A percentile compares a stretch with the other conserved stretches of the same genome.
These are phyloP conservation scores for Sussaba pulchella DNA, from an alignment of 2,888 invertebrate genomes.

Conservation along the genomic window DNA sequence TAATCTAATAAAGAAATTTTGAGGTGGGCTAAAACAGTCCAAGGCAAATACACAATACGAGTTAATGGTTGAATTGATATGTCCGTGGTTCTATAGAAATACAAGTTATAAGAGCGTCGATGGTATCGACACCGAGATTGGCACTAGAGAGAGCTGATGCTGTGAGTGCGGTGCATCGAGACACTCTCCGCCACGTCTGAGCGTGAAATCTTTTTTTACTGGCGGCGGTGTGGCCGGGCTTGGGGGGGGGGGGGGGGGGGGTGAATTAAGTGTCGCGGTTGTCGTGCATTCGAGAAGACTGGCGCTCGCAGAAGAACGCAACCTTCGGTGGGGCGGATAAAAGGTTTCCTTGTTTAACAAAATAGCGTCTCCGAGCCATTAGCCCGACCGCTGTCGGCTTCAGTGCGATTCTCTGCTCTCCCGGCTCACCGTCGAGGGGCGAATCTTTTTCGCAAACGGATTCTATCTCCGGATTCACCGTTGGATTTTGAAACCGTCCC, in stretches of 20 bases:
- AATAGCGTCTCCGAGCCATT: constrained; percentile 83
- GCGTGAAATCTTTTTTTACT: constrained; percentile 67
- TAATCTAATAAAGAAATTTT: constrained; percentile 5
- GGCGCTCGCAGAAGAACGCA: constrained; percentile 64
- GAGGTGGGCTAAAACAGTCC: background rate
- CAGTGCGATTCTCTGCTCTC: constrained; percentile 79
- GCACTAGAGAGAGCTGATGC: constrained; percentile 32
- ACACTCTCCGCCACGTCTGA: constrained; percentile 61
- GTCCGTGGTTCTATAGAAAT: background rate
- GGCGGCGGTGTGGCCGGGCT: too few species aligned
- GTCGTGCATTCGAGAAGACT: constrained; percentile 73
- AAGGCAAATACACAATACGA: constrained; percentile 5
- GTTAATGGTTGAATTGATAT: constrained; percentile 37
- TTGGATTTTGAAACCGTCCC: constrained; percentile 47
- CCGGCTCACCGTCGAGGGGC: constrained; percentile 74
- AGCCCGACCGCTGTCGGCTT: constrained; percentile 81
- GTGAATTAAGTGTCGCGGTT: constrained; percentile 70
- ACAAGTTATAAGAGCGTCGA: constrained; percentile 9
- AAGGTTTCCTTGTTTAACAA: constrained; percentile 84
- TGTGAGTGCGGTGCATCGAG: constrained; percentile 51
- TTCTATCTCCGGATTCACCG: constrained; percentile 48
- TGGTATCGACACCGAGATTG: constrained; percentile 59
- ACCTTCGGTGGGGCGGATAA: constrained; percentile 77
- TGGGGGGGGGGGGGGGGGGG: constrained; percentile 3
- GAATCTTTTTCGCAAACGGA: constrained; percentile 58